A percentile compares a stretch with the other conserved stretches of the same genome.
These are phyloP conservation scores for Saccostrea cuccullata DNA, from an alignment of 1,140 invertebrate genomes.

Conservation along the genomic window DNA sequence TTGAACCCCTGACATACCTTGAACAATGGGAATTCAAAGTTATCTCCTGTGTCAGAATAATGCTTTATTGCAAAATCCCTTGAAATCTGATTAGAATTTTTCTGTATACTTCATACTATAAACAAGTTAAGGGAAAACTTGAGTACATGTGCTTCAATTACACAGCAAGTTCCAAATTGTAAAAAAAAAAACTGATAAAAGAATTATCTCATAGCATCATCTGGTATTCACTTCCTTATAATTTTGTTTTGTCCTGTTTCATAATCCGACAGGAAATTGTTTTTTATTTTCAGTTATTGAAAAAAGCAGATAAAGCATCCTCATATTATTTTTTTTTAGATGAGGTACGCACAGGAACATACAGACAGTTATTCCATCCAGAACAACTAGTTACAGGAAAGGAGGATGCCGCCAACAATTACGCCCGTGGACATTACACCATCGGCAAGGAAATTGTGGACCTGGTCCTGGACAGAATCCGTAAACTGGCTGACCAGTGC, in stretches of 20 bases:
- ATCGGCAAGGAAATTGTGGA: slow-evolving; percentile 76
- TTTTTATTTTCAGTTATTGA: not conserved
- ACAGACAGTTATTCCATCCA: slow-evolving; percentile 82
- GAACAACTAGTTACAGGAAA: slow-evolving; percentile 85
- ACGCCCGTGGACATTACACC: slow-evolving; percentile 73
- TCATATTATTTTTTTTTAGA: slow-evolving; percentile 75
- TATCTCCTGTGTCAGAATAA: no score
- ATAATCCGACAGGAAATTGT: not conserved
- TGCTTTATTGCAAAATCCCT: no score
- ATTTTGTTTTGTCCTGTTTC: not conserved
- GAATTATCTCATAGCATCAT: not conserved
- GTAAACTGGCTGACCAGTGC: slow-evolving; percentile 68
- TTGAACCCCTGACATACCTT: no score
- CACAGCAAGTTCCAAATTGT: not conserved
- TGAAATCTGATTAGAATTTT: no score
- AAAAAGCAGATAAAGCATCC: not conserved
- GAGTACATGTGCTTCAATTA: no score
- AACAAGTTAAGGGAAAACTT: no score
- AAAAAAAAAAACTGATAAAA: not conserved
- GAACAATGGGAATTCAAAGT: no score
- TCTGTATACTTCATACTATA: no score
- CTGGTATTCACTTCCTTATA: not conserved
- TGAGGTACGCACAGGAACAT: slow-evolving; percentile 83
- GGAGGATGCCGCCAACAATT: slow-evolving; percentile 83
- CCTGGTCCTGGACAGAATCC: slow-evolving; percentile 39